Base-by-base conservation (phyloP, 2,797 vertebrate species). In the Sebastes trivittatus region DNA sequence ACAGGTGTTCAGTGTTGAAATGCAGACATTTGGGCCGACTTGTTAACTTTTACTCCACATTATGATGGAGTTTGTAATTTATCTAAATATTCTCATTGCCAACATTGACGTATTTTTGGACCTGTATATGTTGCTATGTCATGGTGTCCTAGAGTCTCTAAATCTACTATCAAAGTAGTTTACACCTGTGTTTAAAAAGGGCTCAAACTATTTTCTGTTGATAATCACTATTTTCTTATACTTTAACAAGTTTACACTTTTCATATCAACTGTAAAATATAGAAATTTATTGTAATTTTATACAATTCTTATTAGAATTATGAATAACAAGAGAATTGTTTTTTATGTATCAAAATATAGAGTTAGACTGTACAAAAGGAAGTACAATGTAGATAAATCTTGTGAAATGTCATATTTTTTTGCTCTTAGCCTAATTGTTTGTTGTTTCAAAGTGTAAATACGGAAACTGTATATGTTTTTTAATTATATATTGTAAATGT, bases 361-460 rank as follows among this genome's bases (percentile, higher is more conserved):
- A 20, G 11, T 69, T 42, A 10, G 16, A 38, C 49, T 34, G 6
- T 34, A 67, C 16, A 79, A 29, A 27, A 66, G 13, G 5, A 34
- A 74, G 72, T 25, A 72, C 8, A 61, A 71, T 87, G 68, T 81
- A 83, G 70, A 90, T 82, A 83, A 60, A 38, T 18, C 7, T 65
- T 67, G 36, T 77, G 27, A 30, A 58, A 74, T 81, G 38, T 84
- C 3, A 5, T 61, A 5, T 70, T 75, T 72, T 54, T 65, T 72
- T 74, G 13, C 52, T 52, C 18, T 56, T 23, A n/a, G 30, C 5
- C 20, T 68, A 56, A 84, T 66, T 56, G 5, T 65, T 59, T 54
- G 32, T 77, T 80, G 54, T 82, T 76, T 83, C 8, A 63, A 60
- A 68, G 5, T 92, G 91, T 92, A 89, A 87, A 93, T 92, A 90